Conservation (phyloP, 2,888 invertebrate genomes). For the Clepsis dumicolana region DNA sequence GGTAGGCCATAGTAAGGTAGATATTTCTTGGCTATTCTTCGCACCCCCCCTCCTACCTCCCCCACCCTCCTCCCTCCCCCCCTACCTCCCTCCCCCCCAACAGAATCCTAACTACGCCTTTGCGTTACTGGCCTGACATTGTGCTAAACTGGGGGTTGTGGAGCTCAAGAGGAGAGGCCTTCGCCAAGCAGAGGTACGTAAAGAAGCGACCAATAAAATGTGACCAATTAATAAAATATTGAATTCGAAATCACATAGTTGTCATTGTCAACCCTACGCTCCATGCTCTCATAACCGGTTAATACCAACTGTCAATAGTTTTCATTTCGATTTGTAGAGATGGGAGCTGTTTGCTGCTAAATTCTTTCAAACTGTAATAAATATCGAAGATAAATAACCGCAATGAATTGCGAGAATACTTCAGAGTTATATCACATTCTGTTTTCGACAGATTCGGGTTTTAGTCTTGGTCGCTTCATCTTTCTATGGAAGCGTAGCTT, state of each 20-base stretch:
- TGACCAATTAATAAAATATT: neutral
- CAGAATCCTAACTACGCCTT: no score
- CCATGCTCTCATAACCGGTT: slow-evolving; percentile 29
- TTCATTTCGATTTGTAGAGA: slow-evolving; percentile 36
- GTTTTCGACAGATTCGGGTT: neutral
- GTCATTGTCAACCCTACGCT: slow-evolving; percentile 16
- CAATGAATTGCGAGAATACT: slow-evolving; percentile 4
- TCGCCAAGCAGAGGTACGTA: no score
- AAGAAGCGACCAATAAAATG: no score
- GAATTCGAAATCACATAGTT: neutral
- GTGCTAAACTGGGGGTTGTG: no score
- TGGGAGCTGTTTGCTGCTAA: slow-evolving; percentile 34
- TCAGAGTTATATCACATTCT: neutral
- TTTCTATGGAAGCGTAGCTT: neutral
- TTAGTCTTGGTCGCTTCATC: neutral
- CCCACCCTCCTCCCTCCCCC: no score
- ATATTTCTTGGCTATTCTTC: no score
- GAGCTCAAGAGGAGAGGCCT: no score
- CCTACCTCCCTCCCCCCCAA: no score
- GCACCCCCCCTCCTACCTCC: no score
- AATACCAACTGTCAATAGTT: slow-evolving; percentile 42
- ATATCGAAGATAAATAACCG: slow-evolving; percentile 26
- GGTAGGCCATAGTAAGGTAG: no score
- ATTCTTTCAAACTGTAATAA: slow-evolving; percentile 21
- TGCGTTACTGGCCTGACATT: no score